Evolutionary conservation across 2,797 vertebrate genomes (phyloP).

Genomic region (Anguilla megastoma): DNA sequence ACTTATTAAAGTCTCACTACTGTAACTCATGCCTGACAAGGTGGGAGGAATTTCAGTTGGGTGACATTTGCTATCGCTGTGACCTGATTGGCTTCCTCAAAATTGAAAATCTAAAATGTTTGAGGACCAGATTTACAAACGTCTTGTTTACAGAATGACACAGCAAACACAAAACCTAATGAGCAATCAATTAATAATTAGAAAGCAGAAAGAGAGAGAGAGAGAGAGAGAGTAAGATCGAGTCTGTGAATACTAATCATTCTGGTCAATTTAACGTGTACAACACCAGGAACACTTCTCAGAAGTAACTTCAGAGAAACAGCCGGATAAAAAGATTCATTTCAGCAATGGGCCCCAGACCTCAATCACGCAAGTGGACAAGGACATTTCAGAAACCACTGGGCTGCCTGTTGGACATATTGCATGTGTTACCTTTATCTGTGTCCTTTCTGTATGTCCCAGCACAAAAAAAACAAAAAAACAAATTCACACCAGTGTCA

Average conservation of each 20-base stretch:
- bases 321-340: not conserved
- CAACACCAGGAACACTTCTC: conserved; percentile 24
- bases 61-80: conserved; percentile 60
- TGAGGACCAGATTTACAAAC: conserved; percentile 61
- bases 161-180: conserved; percentile 63
- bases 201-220: conserved; percentile 56
- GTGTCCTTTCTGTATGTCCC: not conserved
- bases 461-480: not conserved
- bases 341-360: not conserved
- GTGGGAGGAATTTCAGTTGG: conserved; percentile 50
- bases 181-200: conserved; percentile 78
- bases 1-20: not conserved
- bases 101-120: conserved; percentile 48
- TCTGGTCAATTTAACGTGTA: conserved; percentile 46
- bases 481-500: not conserved
- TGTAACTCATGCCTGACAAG: not conserved
- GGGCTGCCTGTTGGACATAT: not conserved
- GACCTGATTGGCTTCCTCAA: conserved; percentile 49
- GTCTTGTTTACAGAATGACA: conserved; percentile 51
- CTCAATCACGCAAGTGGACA: not conserved
- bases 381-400: not conserved
- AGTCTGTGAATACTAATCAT: conserved; percentile 61
- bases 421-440: not conserved
- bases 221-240: conserved; percentile 46
- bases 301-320: not conserved